A percentile compares a stretch with the other conserved stretches of the same genome.
Evolutionary conservation across 1,140 invertebrate genomes (phyloP).

Genomic region (Meloidogyne floridensis): DNA sequence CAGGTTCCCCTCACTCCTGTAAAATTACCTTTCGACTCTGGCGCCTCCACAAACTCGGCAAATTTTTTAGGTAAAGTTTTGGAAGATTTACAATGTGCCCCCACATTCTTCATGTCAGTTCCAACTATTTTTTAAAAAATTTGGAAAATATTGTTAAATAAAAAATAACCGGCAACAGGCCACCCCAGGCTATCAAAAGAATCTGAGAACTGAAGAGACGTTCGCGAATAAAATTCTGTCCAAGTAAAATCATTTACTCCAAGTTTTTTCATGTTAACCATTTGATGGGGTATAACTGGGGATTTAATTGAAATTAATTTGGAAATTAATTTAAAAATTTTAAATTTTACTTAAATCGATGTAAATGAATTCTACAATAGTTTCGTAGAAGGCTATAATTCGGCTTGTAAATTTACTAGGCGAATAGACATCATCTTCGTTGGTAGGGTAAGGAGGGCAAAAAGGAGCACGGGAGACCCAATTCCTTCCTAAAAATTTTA

Average conservation of each 20-base stretch:
- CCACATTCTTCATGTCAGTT: conserved; percentile 3
- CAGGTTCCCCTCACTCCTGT: neutral
- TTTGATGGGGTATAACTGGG: neutral
- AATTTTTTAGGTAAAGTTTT: conserved; percentile 31
- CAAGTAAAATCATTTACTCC: conserved; percentile 24
- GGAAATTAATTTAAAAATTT: too few relatives aligned
- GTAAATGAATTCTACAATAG: neutral
- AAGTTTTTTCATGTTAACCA: conserved; percentile 18
- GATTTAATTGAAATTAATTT: too few relatives aligned
- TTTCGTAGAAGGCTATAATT: conserved; percentile 28
- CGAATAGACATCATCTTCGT: neutral
- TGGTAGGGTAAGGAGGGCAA: conserved; percentile 18
- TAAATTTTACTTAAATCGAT: neutral
- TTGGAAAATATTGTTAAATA: neutral
- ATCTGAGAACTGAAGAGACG: conserved; percentile 18
- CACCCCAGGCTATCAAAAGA: conserved; percentile 20
- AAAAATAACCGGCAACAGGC: conserved; percentile 21
- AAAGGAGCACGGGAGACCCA: conserved; percentile 27
- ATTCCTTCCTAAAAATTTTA: conserved; percentile 26
- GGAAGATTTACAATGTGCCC: conserved; percentile 23
- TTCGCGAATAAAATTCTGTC: conserved; percentile 19
- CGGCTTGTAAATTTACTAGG: conserved; percentile 13
- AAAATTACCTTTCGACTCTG: conserved; percentile 34
- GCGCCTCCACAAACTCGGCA: conserved; percentile 35
- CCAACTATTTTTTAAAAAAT: conserved; percentile 16